Conservation (phyloP, 2,113 vertebrate species). For the Paratilapia polleni region DNA sequence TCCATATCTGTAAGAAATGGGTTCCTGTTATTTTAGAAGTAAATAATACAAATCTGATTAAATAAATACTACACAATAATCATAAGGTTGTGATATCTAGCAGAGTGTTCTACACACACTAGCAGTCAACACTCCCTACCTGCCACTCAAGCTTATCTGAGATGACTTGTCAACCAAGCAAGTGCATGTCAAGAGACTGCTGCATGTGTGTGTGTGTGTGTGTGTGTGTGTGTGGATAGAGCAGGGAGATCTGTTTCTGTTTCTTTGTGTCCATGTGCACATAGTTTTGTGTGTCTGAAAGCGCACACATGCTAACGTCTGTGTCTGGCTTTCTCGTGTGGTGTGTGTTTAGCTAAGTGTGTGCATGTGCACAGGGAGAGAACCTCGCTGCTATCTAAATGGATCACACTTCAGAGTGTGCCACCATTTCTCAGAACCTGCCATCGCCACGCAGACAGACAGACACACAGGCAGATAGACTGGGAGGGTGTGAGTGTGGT, state of each 20-base stretch:
- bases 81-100: slow-evolving; percentile 54
- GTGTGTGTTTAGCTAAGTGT: slow-evolving; percentile 38
- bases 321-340: slow-evolving; percentile 44
- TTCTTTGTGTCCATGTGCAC: slow-evolving; percentile 27
- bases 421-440: slow-evolving; percentile 77
- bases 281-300: slow-evolving; percentile 32
- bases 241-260: slow-evolving; percentile 52
- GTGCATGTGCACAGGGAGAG: slow-evolving; percentile 29
- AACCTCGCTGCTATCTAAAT: slow-evolving; percentile 76
- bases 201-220: slow-evolving; percentile 28
- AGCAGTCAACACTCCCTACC: slow-evolving; percentile 69
- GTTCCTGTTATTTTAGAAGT: slow-evolving; percentile 41
- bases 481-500: neutral
- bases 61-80: slow-evolving; percentile 64
- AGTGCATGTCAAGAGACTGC: slow-evolving; percentile 70
- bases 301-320: neutral
- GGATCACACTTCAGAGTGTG: slow-evolving; percentile 77
- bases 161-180: slow-evolving; percentile 78
- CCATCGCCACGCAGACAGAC: slow-evolving; percentile 59
- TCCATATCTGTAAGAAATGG: slow-evolving; percentile 11
- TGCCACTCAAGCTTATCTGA: slow-evolving; percentile 80
- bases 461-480: slow-evolving; percentile 19
- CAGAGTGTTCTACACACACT: slow-evolving; percentile 55
- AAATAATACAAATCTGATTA: slow-evolving; percentile 61
- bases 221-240: slow-evolving; percentile 4